These are phyloP conservation scores for Neopelma chrysocephalum DNA, from an alignment of 2,797 vertebrate species.

Conservation along the genomic window DNA sequence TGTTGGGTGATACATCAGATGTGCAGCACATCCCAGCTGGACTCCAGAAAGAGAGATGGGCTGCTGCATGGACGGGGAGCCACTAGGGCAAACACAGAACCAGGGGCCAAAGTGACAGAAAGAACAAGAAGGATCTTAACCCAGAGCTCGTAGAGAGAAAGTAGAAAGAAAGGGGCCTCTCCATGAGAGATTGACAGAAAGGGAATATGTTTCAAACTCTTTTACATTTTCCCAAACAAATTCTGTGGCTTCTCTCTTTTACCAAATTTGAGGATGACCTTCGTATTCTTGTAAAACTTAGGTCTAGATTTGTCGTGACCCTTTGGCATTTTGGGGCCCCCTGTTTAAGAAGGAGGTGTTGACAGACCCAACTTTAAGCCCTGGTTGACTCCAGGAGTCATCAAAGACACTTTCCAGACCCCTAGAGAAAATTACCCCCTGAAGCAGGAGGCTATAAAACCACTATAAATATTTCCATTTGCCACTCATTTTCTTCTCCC, in stretches of 20 bases:
- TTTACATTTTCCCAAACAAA: background rate
- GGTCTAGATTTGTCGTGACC: background rate
- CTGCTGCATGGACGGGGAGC: background rate
- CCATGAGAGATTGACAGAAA: background rate
- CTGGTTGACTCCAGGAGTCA: background rate
- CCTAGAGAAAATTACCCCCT: background rate
- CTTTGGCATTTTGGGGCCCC: background rate
- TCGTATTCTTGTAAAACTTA: background rate
- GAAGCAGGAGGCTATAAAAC: background rate
- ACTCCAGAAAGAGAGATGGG: background rate
- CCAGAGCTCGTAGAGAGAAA: background rate
- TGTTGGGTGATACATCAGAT: rapidly evolving
- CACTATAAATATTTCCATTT: conserved; percentile 3
- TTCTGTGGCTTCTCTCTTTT: background rate
- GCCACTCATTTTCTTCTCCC: background rate
- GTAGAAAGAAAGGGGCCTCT: background rate
- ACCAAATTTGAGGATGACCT: background rate
- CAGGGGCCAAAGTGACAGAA: background rate
- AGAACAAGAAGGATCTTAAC: background rate
- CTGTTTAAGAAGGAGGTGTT: background rate
- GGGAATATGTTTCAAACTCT: background rate
- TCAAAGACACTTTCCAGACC: background rate
- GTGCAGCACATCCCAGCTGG: background rate
- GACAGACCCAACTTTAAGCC: background rate
- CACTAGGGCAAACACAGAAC: background rate